A percentile compares a stretch with the other conserved stretches of the same genome.
These are phyloP conservation scores for Chauna torquata DNA, from an alignment of 2,113 vertebrate species.

Conservation along the genomic window DNA sequence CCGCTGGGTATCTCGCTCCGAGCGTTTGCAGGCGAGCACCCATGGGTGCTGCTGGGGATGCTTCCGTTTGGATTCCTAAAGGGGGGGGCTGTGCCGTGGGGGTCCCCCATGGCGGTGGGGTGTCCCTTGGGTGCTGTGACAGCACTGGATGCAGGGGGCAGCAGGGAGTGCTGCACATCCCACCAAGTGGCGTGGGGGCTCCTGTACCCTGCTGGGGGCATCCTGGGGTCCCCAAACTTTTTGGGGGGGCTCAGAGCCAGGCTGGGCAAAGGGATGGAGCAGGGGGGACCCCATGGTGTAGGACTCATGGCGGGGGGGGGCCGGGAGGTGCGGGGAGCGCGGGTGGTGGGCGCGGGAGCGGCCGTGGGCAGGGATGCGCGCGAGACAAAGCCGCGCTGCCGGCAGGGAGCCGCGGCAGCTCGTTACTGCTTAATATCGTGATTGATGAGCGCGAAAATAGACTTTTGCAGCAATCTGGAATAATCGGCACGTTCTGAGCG, in stretches of 20 bases:
- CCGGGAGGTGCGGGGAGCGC: not conserved
- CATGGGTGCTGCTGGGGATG: not conserved
- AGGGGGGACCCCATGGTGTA: not conserved
- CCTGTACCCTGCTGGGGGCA: not conserved
- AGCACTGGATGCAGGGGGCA: no score
- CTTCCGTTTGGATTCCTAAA: not conserved
- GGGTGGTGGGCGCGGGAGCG: slow-evolving; percentile 37
- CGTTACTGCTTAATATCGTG: slow-evolving; percentile 73
- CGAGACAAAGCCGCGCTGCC: slow-evolving; percentile 43
- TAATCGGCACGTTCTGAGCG: slow-evolving; percentile 7
- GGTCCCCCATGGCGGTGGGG: not conserved
- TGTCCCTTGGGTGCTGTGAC: not conserved
- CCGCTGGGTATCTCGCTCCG: not conserved
- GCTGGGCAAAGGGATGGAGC: not conserved
- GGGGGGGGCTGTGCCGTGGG: not conserved
- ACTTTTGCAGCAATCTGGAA: slow-evolving; percentile 46
- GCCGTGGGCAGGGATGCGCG: slow-evolving; percentile 47
- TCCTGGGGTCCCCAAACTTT: not conserved
- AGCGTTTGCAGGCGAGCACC: not conserved
- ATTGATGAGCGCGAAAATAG: slow-evolving; percentile 70
- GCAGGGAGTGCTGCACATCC: not conserved
- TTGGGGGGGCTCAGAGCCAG: not conserved
- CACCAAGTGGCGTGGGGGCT: rapidly evolving
- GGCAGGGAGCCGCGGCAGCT: slow-evolving; percentile 61
- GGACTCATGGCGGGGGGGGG: not conserved